These are phyloP conservation scores for Tympanuchus pallidicinctus DNA, from an alignment of 2,113 vertebrate species.

Conservation along the genomic window DNA sequence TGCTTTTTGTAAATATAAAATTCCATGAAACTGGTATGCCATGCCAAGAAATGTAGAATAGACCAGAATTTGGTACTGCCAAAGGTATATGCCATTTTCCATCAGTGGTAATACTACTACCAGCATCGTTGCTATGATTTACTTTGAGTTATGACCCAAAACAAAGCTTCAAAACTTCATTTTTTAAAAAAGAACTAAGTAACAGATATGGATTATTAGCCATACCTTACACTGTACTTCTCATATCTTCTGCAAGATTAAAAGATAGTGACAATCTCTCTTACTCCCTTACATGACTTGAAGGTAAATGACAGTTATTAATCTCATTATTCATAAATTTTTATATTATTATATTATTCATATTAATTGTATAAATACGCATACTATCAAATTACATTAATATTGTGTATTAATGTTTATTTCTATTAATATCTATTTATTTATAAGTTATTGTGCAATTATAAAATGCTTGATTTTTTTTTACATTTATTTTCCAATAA, in stretches of 20 bases:
- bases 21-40: background rate
- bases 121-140: accelerated
- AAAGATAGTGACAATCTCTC: background rate
- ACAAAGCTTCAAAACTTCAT: background rate
- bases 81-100: background rate
- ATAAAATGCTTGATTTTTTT: background rate
- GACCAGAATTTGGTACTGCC: background rate
- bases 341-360: too few species aligned
- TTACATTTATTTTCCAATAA: background rate
- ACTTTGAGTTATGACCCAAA: background rate
- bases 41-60: background rate
- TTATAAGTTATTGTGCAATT: background rate
- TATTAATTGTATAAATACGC: too few species aligned
- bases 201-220: background rate
- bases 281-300: background rate
- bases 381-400: too few species aligned
- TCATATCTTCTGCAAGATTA: background rate
- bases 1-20: background rate
- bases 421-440: too few species aligned
- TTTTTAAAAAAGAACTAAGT: background rate
- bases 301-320: background rate
- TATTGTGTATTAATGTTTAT: too few species aligned
- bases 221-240: background rate
- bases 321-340: too few species aligned
- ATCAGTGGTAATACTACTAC: background rate